phyloP scores from a whole-genome alignment of 2,113 vertebrate genomes.

The Sylvilagus bachmani region DNA sequence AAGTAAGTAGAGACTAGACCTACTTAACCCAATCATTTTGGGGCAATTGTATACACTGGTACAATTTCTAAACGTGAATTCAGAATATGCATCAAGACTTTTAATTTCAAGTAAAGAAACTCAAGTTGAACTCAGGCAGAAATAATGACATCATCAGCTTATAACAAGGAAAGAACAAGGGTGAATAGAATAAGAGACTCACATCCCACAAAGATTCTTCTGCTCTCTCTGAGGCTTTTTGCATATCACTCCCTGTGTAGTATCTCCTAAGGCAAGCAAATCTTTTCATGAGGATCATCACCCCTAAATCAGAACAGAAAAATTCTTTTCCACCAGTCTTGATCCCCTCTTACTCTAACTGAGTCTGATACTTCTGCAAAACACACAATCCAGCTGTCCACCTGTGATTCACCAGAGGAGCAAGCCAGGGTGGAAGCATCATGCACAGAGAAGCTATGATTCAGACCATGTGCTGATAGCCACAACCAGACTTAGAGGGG shows the following conservation, averaged over 20 bases:
- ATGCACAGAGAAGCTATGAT: neutral
- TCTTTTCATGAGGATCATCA: neutral
- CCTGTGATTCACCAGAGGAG: neutral
- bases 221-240: neutral
- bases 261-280: neutral
- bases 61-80: neutral
- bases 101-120: constrained; percentile 43
- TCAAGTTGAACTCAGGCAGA: neutral
- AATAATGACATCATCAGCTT: neutral
- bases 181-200: neutral
- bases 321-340: neutral
- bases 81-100: neutral
- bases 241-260: neutral
- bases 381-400: neutral
- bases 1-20: neutral
- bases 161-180: neutral
- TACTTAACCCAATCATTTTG: neutral
- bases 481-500: too few species aligned
- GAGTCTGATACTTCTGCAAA: neutral
- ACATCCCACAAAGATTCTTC: neutral
- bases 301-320: neutral
- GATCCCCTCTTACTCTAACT: neutral
- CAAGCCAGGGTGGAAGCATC: neutral
- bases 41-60: neutral
- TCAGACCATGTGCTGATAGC: neutral